Percentiles rank a stretch among this genome's conserved stretches.
phyloP scores from a whole-genome alignment of 2,888 invertebrate genomes.

The Apeira syringaria region DNA sequence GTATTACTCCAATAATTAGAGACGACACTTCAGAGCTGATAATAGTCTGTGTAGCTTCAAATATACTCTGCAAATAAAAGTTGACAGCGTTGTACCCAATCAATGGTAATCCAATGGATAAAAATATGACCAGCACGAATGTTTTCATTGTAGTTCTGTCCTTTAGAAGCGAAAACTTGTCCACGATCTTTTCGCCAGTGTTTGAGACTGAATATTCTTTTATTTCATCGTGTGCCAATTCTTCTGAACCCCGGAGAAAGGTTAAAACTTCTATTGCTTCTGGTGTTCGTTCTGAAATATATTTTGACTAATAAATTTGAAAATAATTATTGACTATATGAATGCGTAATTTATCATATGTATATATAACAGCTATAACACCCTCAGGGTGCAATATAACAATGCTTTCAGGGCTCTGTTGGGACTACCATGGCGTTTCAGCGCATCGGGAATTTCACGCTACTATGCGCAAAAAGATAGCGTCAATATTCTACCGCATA shows the following conservation, averaged over 20 bases:
- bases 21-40: constrained; percentile 46
- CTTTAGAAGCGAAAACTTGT: constrained; percentile 26
- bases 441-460: too few species aligned
- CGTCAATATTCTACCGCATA: too few species aligned
- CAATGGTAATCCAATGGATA: constrained; percentile 35
- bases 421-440: too few species aligned
- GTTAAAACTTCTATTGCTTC: constrained; percentile 32
- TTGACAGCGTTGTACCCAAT: constrained; percentile 44
- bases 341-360: too few species aligned
- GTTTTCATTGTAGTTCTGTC: constrained; percentile 40
- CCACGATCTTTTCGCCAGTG: background rate
- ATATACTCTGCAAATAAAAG: constrained; percentile 48
- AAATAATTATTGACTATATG: too few species aligned
- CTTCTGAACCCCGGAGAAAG: constrained; percentile 34
- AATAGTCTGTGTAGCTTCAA: constrained; percentile 44
- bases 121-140: constrained; percentile 30
- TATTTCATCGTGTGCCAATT: constrained; percentile 33
- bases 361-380: too few species aligned
- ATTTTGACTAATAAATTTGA: too few species aligned
- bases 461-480: too few species aligned
- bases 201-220: constrained; percentile 31
- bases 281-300: constrained; percentile 14
- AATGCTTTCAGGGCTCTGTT: too few species aligned
- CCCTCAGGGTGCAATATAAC: too few species aligned
- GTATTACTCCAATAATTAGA: constrained; percentile 44